phyloP scores from a whole-genome alignment of 92 coral and sea anemone species.

The Epizoanthus illoricatus region DNA sequence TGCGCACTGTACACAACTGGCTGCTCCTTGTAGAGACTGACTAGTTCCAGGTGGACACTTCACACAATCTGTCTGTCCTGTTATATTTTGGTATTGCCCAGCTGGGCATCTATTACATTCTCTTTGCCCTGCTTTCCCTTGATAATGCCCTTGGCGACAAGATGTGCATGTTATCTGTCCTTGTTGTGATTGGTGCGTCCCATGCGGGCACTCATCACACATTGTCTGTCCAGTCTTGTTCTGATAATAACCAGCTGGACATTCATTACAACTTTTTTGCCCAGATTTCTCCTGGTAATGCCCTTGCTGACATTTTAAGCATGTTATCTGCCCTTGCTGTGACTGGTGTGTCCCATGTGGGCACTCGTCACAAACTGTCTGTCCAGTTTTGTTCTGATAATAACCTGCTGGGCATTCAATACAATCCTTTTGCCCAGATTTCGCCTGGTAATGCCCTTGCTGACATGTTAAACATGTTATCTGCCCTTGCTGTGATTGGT shows the following conservation, averaged over 20 bases:
- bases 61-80: neutral
- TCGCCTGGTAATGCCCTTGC: slow-evolving; percentile 62
- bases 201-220: neutral
- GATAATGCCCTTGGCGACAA: too few species aligned
- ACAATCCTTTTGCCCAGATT: slow-evolving; percentile 44
- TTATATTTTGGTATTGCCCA: too few species aligned
- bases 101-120: too few species aligned
- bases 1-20: too few species aligned
- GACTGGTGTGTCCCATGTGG: slow-evolving; percentile 14
- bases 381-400: slow-evolving; percentile 32
- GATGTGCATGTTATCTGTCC: neutral
- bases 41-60: neutral
- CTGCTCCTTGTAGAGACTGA: too few species aligned
- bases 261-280: neutral
- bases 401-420: slow-evolving; percentile 39
- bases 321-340: neutral
- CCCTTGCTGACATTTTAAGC: slow-evolving; percentile 13
- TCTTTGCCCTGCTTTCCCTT: too few species aligned
- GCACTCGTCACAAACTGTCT: slow-evolving; percentile 3
- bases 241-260: slow-evolving; percentile 21
- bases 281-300: slow-evolving; percentile 1
- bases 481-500: too few species aligned
- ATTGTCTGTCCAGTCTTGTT: neutral
- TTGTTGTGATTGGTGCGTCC: neutral
- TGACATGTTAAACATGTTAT: too few species aligned